phyloP scores from a whole-genome alignment of 2,888 invertebrate genomes.

The Spodoptera picta region DNA sequence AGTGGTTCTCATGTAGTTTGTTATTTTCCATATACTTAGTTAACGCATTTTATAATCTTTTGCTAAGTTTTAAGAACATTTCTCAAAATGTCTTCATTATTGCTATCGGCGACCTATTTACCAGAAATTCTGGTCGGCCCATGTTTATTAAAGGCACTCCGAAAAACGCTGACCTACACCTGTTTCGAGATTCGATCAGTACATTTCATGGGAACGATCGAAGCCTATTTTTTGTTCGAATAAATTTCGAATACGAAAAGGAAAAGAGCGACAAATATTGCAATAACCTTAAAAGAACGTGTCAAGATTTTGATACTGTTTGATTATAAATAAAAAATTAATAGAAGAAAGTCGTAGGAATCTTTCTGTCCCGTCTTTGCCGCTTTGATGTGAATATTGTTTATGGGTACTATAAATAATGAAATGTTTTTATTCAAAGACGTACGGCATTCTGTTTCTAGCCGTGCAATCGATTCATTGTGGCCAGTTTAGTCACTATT shows the following conservation, averaged over 20 bases:
- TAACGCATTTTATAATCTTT: not conserved
- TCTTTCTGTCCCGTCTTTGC: conserved; percentile 44
- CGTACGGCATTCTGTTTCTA: conserved; percentile 61
- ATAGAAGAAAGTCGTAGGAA: conserved; percentile 49
- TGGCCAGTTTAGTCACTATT: conserved; percentile 59
- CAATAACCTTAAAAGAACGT: conserved; percentile 30
- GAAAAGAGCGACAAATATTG: conserved; percentile 8
- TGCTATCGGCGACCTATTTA: conserved; percentile 62
- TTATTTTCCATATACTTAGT: not conserved
- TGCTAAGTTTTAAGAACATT: conserved; percentile 8
- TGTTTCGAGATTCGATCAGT: conserved; percentile 49
- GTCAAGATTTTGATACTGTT: conserved; percentile 22
- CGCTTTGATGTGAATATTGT: conserved; percentile 70
- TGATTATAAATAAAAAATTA: conserved; percentile 30
- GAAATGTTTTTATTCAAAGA: conserved; percentile 71
- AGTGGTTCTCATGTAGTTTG: no score
- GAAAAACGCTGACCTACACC: conserved; percentile 56
- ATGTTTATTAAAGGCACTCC: conserved; percentile 65
- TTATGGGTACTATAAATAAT: conserved; percentile 71
- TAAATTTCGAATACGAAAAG: conserved; percentile 21
- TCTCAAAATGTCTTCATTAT: conserved; percentile 71
- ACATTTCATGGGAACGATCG: conserved; percentile 46
- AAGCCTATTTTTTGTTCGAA: conserved; percentile 27
- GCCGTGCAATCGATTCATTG: conserved; percentile 60
- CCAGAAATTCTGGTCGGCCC: conserved; percentile 59